These are phyloP conservation scores for Agelas oroides DNA, from an alignment of 37 sponge, comb jelly and placozoan species.

Conservation along the genomic window DNA sequence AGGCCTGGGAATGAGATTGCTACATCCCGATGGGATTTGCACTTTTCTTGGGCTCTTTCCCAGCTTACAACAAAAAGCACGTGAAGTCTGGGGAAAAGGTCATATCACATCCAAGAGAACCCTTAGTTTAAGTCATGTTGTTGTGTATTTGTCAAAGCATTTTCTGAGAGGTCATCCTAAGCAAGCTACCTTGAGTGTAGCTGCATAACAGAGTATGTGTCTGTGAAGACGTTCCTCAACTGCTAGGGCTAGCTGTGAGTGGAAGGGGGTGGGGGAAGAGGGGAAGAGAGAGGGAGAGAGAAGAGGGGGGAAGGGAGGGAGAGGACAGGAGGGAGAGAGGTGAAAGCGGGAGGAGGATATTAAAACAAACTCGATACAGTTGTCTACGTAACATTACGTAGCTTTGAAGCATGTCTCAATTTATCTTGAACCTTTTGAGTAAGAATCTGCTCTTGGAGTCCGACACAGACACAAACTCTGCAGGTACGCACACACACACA, in stretches of 20 bases:
- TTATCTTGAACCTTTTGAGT: slow-evolving; percentile 76
- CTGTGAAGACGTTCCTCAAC: slow-evolving; percentile 92
- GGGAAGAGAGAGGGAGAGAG: not conserved
- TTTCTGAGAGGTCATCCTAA: too few relatives aligned
- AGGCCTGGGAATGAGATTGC: too few relatives aligned
- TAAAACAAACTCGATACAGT: too few relatives aligned
- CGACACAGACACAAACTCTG: slow-evolving; percentile 15
- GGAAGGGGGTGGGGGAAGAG: not conserved
- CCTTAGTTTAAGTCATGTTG: too few relatives aligned
- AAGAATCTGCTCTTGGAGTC: slow-evolving; percentile 76
- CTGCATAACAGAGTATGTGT: slow-evolving; percentile 86
- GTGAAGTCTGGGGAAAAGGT: too few relatives aligned
- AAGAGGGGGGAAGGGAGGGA: not conserved
- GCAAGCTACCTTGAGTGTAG: slow-evolving; percentile 79
- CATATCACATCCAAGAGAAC: too few relatives aligned
- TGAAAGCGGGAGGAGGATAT: not conserved
- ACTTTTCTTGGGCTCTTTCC: too few relatives aligned
- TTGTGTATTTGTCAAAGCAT: too few relatives aligned
- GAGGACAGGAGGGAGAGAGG: not conserved
- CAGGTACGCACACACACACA: not conserved
- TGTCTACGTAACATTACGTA: not conserved
- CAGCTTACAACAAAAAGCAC: too few relatives aligned
- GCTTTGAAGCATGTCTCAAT: not conserved
- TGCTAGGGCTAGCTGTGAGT: slow-evolving; percentile 80
- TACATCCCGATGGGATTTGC: too few relatives aligned